Evolutionary conservation across 2,113 vertebrate genomes (phyloP).

Genomic region (Oreocharis arfaki): DNA sequence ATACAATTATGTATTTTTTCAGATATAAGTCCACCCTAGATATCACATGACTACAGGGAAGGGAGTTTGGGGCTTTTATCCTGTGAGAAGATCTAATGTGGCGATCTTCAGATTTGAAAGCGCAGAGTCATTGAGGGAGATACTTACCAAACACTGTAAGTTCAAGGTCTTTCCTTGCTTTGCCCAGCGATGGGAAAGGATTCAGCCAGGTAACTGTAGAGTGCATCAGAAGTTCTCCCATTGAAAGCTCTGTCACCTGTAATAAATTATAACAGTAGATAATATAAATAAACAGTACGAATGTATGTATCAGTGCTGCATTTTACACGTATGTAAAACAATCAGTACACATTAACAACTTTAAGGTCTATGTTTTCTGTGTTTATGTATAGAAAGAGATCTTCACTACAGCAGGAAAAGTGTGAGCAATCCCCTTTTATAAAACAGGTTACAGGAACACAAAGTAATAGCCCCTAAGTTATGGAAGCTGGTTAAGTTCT

Average conservation of each 20-base stretch:
- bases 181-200: conserved; percentile 86
- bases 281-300: neutral
- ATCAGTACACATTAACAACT: neutral
- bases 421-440: neutral
- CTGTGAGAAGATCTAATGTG: neutral
- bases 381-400: neutral
- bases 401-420: neutral
- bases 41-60: neutral
- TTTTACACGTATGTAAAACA: neutral
- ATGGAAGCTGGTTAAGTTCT: neutral
- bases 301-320: neutral
- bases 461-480: neutral
- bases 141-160: conserved; percentile 92
- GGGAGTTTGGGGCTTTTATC: neutral
- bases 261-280: neutral
- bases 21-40: neutral
- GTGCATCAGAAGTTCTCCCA: conserved; percentile 97
- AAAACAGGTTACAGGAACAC: neutral
- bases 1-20: neutral
- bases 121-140: neutral
- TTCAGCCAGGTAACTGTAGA: conserved; percentile 93
- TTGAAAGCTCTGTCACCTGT: conserved; percentile 95
- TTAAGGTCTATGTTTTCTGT: neutral
- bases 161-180: conserved; percentile 92
- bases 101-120: neutral